Percentiles rank a stretch among this genome's conserved stretches.
Evolutionary conservation across 2,797 vertebrate genomes (phyloP).

Genomic region (Craterocephalus amniculus): DNA sequence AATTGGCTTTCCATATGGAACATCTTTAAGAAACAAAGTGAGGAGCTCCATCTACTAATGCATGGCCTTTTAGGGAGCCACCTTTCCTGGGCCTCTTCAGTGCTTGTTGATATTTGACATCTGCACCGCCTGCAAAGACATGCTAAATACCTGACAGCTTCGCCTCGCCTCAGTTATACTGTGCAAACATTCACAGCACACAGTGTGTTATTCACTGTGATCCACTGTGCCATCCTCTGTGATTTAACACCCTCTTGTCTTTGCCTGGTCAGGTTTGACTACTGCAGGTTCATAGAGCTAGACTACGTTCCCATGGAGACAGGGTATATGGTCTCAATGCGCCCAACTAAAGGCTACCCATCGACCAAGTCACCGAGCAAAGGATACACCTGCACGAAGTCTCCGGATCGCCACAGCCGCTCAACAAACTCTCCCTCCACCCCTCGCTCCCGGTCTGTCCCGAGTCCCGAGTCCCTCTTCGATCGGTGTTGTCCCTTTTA

Average conservation of each 20-base stretch:
- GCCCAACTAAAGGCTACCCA: constrained; percentile 83
- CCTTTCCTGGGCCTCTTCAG: constrained; percentile 22
- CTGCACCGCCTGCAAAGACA: constrained; percentile 5
- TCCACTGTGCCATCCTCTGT: constrained; percentile 31
- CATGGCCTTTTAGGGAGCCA: constrained; percentile 35
- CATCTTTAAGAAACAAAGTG: constrained; percentile 1
- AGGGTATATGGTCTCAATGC: constrained; percentile 87
- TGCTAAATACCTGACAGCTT: constrained; percentile 3
- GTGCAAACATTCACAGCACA: constrained; percentile 24
- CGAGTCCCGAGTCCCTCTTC: constrained; percentile 13
- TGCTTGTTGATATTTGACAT: constrained; percentile 36
- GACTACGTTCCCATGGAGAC: constrained; percentile 88
- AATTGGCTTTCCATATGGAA: neutral
- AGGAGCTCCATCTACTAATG: constrained; percentile 5
- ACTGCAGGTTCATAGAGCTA: constrained; percentile 88
- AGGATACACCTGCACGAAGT: constrained; percentile 70
- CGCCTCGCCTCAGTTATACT: constrained; percentile 10
- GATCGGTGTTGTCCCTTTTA: constrained; percentile 41
- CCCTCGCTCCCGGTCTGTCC: constrained; percentile 69
- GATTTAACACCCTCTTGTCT: constrained; percentile 74
- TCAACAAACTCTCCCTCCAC: constrained; percentile 74
- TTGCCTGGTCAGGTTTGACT: constrained; percentile 85
- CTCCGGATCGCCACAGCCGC: constrained; percentile 80
- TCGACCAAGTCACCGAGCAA: constrained; percentile 77
- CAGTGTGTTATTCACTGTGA: constrained; percentile 8